These are phyloP conservation scores for Pelochelys cantorii DNA, from an alignment of 2,797 vertebrate species.

Conservation along the genomic window DNA sequence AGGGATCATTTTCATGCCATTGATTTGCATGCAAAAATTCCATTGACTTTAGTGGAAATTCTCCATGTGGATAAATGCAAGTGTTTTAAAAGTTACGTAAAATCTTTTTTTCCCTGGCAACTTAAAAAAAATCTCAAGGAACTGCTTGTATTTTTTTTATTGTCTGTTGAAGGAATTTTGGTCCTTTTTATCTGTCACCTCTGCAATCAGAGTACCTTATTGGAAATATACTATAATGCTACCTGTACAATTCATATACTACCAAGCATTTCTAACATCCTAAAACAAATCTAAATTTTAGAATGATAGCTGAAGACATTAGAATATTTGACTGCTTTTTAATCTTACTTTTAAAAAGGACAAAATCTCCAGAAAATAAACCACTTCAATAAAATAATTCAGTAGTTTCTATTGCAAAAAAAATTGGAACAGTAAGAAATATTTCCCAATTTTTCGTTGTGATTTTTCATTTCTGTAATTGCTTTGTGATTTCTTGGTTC, in stretches of 20 bases:
- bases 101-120: background rate
- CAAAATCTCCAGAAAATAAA: background rate
- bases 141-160: background rate
- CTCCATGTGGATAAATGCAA: background rate
- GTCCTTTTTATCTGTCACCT: background rate
- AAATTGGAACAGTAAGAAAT: background rate
- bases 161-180: accelerated
- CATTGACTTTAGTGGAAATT: background rate
- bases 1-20: background rate
- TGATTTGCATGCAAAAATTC: background rate
- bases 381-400: background rate
- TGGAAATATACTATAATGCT: background rate
- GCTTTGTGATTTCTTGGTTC: slow-evolving; percentile 26
- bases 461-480: slow-evolving; percentile 33
- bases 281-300: background rate
- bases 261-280: background rate
- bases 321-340: slow-evolving; percentile 12
- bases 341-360: slow-evolving; percentile 1
- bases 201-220: background rate
- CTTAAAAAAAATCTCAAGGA: background rate
- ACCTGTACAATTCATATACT: background rate
- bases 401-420: slow-evolving; percentile 12
- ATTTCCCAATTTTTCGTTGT: background rate
- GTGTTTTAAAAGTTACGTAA: background rate
- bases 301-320: background rate